Percentiles rank a stretch among this genome's conserved stretches.
phyloP scores from a whole-genome alignment of 2,888 invertebrate genomes.

The Octodonta nipae region DNA sequence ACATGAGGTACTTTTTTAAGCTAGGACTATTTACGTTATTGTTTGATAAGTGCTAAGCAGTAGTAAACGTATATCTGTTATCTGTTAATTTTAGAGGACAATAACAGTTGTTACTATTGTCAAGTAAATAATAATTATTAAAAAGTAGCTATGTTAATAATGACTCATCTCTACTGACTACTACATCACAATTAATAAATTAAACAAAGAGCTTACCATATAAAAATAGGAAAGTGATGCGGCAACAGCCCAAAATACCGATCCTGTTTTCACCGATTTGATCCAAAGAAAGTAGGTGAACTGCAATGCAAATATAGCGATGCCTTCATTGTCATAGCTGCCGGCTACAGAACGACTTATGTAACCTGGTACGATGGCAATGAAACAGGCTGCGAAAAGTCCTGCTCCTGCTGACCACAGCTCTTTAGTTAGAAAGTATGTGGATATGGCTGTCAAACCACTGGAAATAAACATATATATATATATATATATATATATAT shows the following conservation, averaged over 20 bases:
- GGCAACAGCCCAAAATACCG: constrained; percentile 89
- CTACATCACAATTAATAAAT: too few species aligned
- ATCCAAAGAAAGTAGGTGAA: constrained; percentile 98
- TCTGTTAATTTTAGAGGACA: too few species aligned
- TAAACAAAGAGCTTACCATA: constrained; percentile 91
- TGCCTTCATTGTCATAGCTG: constrained; percentile 99
- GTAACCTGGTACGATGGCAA: constrained; percentile 97
- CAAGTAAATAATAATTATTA: too few species aligned
- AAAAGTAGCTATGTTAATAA: too few species aligned
- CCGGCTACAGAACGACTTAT: constrained; percentile 98
- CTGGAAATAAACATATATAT: constrained; percentile 51
- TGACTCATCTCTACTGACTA: too few species aligned
- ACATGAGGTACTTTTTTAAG: too few species aligned
- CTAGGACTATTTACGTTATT: too few species aligned
- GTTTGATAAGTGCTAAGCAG: too few species aligned
- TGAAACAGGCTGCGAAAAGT: constrained; percentile 95
- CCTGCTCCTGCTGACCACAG: constrained; percentile 94
- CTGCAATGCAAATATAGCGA: constrained; percentile 97
- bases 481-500: constrained; percentile 3
- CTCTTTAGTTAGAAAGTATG: constrained; percentile 93
- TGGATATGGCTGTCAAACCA: constrained; percentile 93
- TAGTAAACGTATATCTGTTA: too few species aligned
- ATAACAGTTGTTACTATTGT: too few species aligned
- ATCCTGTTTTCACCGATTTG: constrained; percentile 93
- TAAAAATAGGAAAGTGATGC: constrained; percentile 96